Evolutionary conservation across 2,113 vertebrate species (phyloP), one percentile per base, ranked within the genome.

Genomic region (Hippopotamus amphibius): DNA sequence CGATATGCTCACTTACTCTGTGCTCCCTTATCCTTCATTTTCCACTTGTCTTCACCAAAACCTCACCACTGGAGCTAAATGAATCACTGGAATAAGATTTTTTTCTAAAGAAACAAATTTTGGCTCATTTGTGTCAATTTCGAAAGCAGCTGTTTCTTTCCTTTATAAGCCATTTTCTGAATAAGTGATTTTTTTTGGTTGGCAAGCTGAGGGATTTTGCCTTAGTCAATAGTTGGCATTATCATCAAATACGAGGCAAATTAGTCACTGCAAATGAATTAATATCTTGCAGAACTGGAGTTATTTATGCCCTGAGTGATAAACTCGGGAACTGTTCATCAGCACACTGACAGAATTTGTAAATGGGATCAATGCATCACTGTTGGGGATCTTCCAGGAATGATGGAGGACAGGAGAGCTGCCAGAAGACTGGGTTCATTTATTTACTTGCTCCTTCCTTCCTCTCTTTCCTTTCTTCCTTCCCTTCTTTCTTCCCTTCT

Each of bases 231-330:
- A 95, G 97, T 95, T 97, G 86, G 82, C 89, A 92, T 97, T 88
- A 86, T 83, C 82, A 96, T 95, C 92, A 96, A 97, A 94, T 95
- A 96, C 79, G 72, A 97, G 88, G 86, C 88, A 95, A 95, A 97
- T 97, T 94, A 97, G 88, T 97, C 91, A 93, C 91, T 95, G 85
- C 71, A 85, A 97, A 95, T 94, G 97, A 96, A 97, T 95, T 97
- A 98, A 95, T 97, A 96, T 95, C 91, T 94, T 79, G 37, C 65
- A 90, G 92, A 97, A 90, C 55, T 83, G 88, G 71, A 81, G 91
- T 97, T 96, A 97, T 96, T 97, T 98, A 95, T 95, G 71, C 82
- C 41, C 90, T 83, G 77, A 95, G 85, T 97, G 96, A 96, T 95
- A 96, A 94, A 97, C 88, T 95, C 77, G 96, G 91, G 95, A 88